phyloP scores from a whole-genome alignment of 2,888 invertebrate species.

The Caradrina kadenii region DNA sequence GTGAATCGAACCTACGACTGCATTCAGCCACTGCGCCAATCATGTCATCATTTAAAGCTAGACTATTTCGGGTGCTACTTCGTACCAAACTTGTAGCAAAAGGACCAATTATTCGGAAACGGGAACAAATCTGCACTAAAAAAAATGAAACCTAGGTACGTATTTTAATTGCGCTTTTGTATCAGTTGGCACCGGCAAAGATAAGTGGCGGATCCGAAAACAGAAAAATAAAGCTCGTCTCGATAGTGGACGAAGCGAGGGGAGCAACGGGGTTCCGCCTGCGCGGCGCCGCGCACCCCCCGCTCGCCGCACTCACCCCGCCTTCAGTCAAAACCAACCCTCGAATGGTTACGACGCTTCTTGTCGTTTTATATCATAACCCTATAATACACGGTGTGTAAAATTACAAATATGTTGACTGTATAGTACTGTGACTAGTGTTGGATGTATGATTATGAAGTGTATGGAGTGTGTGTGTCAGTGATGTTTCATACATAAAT shows the following conservation, averaged over 20 bases:
- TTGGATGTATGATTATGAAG: slow-evolving; percentile 47
- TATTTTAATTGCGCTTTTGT: slow-evolving; percentile 73
- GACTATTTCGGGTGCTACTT: slow-evolving; percentile 6
- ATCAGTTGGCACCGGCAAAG: slow-evolving; percentile 69
- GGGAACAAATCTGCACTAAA: slow-evolving; percentile 9
- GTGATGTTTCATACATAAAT: slow-evolving; percentile 62
- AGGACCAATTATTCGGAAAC: slow-evolving; percentile 34
- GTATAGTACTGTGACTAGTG: slow-evolving; percentile 57
- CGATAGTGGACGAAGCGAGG: slow-evolving; percentile 66
- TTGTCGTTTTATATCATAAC: slow-evolving; percentile 55
- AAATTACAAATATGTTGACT: slow-evolving; percentile 54
- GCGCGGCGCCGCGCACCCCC: slow-evolving; percentile 74
- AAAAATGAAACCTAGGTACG: slow-evolving; percentile 13
- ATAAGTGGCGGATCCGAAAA: slow-evolving; percentile 78
- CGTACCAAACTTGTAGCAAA: slow-evolving; percentile 5
- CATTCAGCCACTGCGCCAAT: no score
- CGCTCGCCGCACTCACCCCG: slow-evolving; percentile 64
- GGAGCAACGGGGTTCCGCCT: slow-evolving; percentile 66
- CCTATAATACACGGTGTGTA: slow-evolving; percentile 50
- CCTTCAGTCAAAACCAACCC: slow-evolving; percentile 73
- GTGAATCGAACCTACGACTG: no score
- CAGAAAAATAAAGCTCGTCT: slow-evolving; percentile 77
- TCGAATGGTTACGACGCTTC: slow-evolving; percentile 68
- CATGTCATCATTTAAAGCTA: neutral
- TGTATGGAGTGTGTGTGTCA: slow-evolving; percentile 58